Base-by-base conservation (phyloP, 1,140 invertebrate genomes). In the Aphaenogaster ashmeadi region DNA sequence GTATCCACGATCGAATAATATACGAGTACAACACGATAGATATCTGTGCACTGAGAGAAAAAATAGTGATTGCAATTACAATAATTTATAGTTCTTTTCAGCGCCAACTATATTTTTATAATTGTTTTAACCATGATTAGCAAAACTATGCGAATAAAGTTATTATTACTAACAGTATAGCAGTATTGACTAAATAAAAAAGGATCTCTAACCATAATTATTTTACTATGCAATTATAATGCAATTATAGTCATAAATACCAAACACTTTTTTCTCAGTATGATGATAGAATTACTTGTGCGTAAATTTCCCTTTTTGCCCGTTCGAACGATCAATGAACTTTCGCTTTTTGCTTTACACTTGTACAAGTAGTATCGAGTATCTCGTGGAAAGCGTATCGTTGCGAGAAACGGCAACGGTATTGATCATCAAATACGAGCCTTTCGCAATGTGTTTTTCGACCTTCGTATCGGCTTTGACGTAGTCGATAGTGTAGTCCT, bases 361-460 rank as follows among this genome's bases (percentile, higher is more conserved):
- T 52, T n/a, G 27, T 47, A n/a, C 18, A 27, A 67, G 36, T 36
- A 54, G n/a, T 47, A 8, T 58, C 79, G 41, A 62, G 27, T 47
- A 27, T 69, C 47, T 54, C 4, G n/a, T 50, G 80, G 41, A 78
- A 86, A 75, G 38, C 41, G 36, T 66, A 64, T 86, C 41, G 11
- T 52, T n/a, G 0, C 33, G 62, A 79, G 27, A 54, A 66, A 52
- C 38, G 58, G 36, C 47, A 5, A 33, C 18, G n/a, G n/a, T 60
- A 67, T 62, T 62, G 47, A 33, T 78, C 50, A 56, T 44, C 21
- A 18, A 58, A 64, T 38, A 44, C 71, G 27, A 67, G 56, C 66
- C 84, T 90, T 90, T 85, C 75, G 85, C 89, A 91, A 90, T 88
- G 71, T 90, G 81, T 92, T 91, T 91, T 88, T 91, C 54, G 86